Evolutionary conservation across 2,113 vertebrate genomes (phyloP), one percentile per base, ranked within the genome.

Genomic region (Malurus melanocephalus): DNA sequence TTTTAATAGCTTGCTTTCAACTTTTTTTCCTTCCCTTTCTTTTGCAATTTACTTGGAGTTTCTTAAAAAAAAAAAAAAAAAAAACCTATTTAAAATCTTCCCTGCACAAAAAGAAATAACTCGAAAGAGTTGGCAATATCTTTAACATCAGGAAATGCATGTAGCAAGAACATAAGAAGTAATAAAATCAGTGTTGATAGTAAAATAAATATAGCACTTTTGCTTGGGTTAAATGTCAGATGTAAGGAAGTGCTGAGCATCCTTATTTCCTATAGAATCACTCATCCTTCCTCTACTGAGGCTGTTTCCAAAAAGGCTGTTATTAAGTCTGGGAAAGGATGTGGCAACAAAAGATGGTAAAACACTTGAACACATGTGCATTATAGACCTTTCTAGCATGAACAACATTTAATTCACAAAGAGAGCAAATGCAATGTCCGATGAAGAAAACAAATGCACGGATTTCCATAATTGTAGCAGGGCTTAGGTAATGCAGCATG

Each of bases 181-280:
- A 97, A 97, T 96, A 95, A 96, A 97, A 96, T 95, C 94, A 84
- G 87, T 81, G 88, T 75, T 94, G 94, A 96, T 92, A 80, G 62
- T 97, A 96, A 97, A 97, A 96, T 95, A 98, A 98, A 97, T 95
- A 88, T 85, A 96, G 95, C 92, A 95, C 92, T 96, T 97, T 95
- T 96, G 87, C 95, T 94, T 88, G 89, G 90, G 94, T 95, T 95
- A 95, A 96, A 96, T 95, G 96, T 97, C 96, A 97, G 93, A 96
- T 95, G 85, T 85, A 96, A 97, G 96, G 95, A 96, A 97, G 95
- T 88, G 87, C 94, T 88, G 94, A 94, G 80, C 91, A 94, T 96
- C 93, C 90, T 67, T 65, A 94, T 93, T 97, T 97, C 96, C 97
- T 97, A 90, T 51, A 91, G 94, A 94, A 92, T 94, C 94, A 82